These are phyloP conservation scores for Origma solitaria DNA, from an alignment of 2,113 vertebrate genomes.

Conservation along the genomic window DNA sequence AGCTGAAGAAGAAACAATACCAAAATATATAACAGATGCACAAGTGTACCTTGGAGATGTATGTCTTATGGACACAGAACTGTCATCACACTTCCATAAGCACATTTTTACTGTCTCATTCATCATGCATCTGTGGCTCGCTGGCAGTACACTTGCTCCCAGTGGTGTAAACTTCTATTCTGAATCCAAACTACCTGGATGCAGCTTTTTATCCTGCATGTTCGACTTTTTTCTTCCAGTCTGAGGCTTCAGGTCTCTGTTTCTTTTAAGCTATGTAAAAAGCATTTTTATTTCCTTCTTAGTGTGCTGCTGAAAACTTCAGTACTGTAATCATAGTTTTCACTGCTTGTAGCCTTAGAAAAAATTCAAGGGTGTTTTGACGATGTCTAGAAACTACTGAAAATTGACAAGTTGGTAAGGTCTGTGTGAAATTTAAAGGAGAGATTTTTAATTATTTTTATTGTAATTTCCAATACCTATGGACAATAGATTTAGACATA, in stretches of 20 bases:
- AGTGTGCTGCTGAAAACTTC: neutral
- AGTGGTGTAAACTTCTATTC: neutral
- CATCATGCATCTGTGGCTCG: neutral
- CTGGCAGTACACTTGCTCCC: neutral
- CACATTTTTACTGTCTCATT: conserved; percentile 38
- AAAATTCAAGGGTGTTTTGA: neutral
- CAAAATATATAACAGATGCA: conserved; percentile 39
- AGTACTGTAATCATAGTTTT: neutral
- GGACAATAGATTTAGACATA: neutral
- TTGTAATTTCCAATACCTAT: neutral
- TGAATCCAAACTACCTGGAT: neutral
- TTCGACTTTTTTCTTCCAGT: neutral
- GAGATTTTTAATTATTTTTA: neutral
- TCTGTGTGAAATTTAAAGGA: neutral
- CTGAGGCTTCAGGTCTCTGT: neutral
- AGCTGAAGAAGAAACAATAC: conserved; percentile 30
- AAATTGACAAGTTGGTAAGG: neutral
- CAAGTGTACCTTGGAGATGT: conserved; percentile 1
- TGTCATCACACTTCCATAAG: conserved; percentile 35
- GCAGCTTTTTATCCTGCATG: neutral
- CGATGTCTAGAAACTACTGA: neutral
- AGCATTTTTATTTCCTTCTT: neutral
- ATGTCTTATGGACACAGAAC: conserved; percentile 21
- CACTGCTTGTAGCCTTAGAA: neutral
- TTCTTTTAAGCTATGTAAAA: neutral